Evolutionary conservation across 2,113 vertebrate genomes (phyloP).

Genomic region (Axis porcinus): DNA sequence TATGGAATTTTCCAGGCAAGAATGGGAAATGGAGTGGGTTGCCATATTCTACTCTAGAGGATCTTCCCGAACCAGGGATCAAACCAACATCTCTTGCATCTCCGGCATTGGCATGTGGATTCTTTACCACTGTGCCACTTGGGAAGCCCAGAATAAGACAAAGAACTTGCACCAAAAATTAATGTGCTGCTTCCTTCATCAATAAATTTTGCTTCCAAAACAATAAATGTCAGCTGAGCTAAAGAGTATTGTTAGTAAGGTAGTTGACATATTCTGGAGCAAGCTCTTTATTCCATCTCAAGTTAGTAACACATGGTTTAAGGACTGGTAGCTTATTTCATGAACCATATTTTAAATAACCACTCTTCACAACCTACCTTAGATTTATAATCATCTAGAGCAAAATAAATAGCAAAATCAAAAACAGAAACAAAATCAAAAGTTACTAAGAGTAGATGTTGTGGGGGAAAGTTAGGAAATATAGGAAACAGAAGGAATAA

Average conservation of each 20-base stretch:
- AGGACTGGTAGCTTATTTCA: neutral
- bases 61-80: neutral
- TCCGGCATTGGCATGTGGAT: fast-evolving
- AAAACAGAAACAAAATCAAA: neutral
- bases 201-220: neutral
- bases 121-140: neutral
- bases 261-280: neutral
- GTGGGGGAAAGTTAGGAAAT: neutral
- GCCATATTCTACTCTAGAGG: neutral
- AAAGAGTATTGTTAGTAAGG: neutral
- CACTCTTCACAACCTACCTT: neutral
- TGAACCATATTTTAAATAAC: neutral
- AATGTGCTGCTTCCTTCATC: neutral
- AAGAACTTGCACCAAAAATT: neutral
- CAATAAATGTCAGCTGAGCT: neutral
- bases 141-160: neutral
- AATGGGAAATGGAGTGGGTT: neutral
- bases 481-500: neutral
- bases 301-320: neutral
- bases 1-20: neutral
- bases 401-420: neutral
- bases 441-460: neutral
- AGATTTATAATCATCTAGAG: neutral
- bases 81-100: neutral
- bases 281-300: neutral